Evolutionary conservation across 2,888 invertebrate species (phyloP).

Genomic region (Gastrophysa polygoni): DNA sequence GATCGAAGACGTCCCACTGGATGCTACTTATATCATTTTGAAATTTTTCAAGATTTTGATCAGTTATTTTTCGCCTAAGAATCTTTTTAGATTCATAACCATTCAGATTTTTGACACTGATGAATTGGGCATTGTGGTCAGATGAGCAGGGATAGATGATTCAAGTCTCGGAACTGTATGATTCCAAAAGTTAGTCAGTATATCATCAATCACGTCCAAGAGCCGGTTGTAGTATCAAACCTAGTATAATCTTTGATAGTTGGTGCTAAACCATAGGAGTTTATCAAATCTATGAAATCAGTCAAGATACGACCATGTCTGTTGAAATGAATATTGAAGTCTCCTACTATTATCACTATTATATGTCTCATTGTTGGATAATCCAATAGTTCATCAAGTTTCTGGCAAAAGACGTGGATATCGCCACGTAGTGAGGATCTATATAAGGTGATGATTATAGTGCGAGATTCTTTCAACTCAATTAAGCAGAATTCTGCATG

Average conservation of each 20-base stretch:
- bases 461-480: neutral
- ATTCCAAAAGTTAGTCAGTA: neutral
- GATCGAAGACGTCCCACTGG: neutral
- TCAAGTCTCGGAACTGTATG: neutral
- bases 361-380: neutral
- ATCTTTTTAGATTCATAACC: neutral
- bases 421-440: neutral
- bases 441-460: neutral
- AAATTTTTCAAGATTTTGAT: neutral
- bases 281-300: neutral
- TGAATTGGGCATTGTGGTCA: neutral
- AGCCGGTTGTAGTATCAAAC: neutral
- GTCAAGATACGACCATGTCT: neutral
- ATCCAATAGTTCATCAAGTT: neutral
- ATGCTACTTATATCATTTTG: neutral
- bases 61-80: neutral
- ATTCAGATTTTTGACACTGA: neutral
- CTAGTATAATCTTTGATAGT: conserved; percentile 7
- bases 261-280: conserved; percentile 1
- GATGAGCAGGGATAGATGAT: neutral
- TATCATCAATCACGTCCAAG: neutral
- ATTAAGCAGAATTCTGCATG: neutral
- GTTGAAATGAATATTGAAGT: conserved; percentile 5
- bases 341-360: neutral
- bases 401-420: neutral